Conservation (phyloP, 2,113 vertebrate species). For the Gavia stellata region DNA sequence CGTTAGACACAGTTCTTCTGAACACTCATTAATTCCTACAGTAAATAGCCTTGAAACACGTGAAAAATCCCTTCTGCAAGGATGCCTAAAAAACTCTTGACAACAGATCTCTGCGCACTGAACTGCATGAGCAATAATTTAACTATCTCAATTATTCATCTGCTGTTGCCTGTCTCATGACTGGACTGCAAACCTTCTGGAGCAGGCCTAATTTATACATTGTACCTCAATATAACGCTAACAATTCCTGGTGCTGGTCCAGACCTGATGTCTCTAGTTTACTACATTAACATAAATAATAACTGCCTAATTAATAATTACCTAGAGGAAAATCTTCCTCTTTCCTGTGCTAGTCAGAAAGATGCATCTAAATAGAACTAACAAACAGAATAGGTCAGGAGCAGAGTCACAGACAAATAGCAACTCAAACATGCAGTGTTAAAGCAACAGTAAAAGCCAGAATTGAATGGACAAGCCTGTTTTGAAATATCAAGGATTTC, state of each 20-base stretch:
- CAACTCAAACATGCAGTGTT: not conserved
- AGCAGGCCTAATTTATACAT: not conserved
- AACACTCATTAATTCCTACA: not conserved
- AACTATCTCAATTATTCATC: not conserved
- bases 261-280: conserved; percentile 5
- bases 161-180: not conserved
- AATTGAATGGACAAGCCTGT: not conserved
- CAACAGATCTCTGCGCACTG: not conserved
- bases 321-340: not conserved
- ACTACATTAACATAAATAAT: not conserved
- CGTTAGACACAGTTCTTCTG: not conserved
- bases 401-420: not conserved
- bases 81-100: not conserved
- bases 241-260: not conserved
- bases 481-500: not conserved
- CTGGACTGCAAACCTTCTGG: not conserved
- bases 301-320: not conserved
- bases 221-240: not conserved
- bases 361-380: not conserved
- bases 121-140: not conserved
- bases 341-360: not conserved
- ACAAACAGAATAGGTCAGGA: not conserved
- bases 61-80: not conserved
- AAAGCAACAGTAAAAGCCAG: not conserved
- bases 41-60: not conserved